Evolutionary conservation across 2,797 vertebrate species (phyloP), one percentile per base, ranked within the genome.

Genomic region (Naso thynnoides): DNA sequence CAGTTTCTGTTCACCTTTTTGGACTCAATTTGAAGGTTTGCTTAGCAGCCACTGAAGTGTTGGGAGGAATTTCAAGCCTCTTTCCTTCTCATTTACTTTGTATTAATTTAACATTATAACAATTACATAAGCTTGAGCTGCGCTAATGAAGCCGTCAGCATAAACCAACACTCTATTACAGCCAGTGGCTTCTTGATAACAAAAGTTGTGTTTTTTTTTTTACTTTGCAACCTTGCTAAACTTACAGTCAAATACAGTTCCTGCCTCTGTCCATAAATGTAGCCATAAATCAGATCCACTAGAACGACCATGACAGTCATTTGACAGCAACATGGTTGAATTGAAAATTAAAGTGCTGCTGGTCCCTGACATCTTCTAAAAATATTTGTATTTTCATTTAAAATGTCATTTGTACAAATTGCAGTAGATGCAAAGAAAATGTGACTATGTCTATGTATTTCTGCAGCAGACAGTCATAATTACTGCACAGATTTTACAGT

Each of bases 1-100:
- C n/a, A 45, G 18, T 52, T 79, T 61, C 33, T 52, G 3, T 59
- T 75, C 60, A 78, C 61, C 52, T 73, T 57, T 65, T 38, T 69
- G 55, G 39, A 31, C 60, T 62, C 26, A 54, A 44, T 60, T 71
- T 71, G 53, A 76, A 59, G 41, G 41, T 27, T 5, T 62, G 47
- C 48, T 78, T 27, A 53, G 61, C 21, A 73, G 52, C 55, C 33
- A 19, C 4, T 53, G 14, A 58, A 49, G 62, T 55, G 48, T 59
- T n/a, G 0, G 5, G 8, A 47, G 14, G 24, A 24, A 60, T 70
- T 54, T 76, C 4, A 50, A 68, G 15, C 24, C 13, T 26, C 45
- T 80, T 31, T n/a, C n/a, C 27, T 62, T 29, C 47, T 27, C 21
- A 57, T 62, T 70, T 61, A 27, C 27, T 55, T 47, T 44, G 4